Evolutionary conservation across 1,140 invertebrate genomes (phyloP), one percentile per base, ranked within the genome.

Genomic region (Pteromalus puparum): DNA sequence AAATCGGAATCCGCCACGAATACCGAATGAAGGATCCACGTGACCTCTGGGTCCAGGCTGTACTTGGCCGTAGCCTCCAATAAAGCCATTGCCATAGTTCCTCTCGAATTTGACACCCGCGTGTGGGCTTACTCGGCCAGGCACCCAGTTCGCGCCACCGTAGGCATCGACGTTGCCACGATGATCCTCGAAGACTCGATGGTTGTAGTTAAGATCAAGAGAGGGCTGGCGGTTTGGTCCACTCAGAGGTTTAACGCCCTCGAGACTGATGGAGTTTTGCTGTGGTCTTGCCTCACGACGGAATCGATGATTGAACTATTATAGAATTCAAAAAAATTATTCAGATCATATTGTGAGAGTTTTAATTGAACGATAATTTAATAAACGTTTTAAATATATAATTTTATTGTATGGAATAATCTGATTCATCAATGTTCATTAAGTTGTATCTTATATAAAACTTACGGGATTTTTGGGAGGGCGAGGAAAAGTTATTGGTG

Each of bases 221-320:
- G 78, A 79, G 13, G 88, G 88, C 4, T 87, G 82, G 26, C 79
- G 80, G 3, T 87, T 82, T 0, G 87, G 88, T 0, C 88, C 87
- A 18, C 86, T 80, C 6, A 89, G 1, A 2, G 89, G 87, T 67
- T 89, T 76, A 3, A 7, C 0, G 12, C 12, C 86, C 0, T 81
- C 2, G 1, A 89, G 12, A 0, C 0, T 24, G 0, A 88, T 0
- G 0, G 87, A 87, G 48, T 84, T 74, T 61, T 7, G 70, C 76
- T 18, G 87, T n/a, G 3, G 73, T 34, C 0, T 79, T 18, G 13
- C 70, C 7, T 38, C 70, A 1, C 87, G 85, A 12, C 76, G 86
- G 26, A 84, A 73, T 34, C 87, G 86, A 2, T 28, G 46, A 4
- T 61, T 38, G 74, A 86, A 68, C 30, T 34, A 1, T 21, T 73